Percentiles rank a stretch among this genome's conserved stretches.
Conservation (phyloP, 2,888 invertebrate species). For the Onthophagus sagittarius region DNA sequence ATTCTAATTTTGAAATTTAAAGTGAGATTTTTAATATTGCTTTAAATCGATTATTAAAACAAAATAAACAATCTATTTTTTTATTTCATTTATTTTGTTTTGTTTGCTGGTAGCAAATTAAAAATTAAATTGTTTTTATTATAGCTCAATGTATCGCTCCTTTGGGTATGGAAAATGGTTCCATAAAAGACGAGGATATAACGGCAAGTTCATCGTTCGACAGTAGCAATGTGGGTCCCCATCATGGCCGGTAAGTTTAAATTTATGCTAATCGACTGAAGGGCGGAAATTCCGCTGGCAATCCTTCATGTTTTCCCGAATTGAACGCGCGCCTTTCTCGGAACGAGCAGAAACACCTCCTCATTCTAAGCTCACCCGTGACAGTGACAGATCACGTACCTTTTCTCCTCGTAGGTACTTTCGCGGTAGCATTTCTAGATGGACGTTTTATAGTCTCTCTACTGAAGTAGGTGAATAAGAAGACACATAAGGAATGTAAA, state of each 20-base stretch:
- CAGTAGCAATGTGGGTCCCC: constrained; percentile 80
- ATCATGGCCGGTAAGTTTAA: constrained; percentile 71
- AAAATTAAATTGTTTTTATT: constrained; percentile 38
- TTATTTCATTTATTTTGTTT: neutral
- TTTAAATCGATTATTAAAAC: neutral
- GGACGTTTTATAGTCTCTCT: neutral
- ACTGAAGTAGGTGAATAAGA: neutral
- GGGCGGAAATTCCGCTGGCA: constrained; percentile 27
- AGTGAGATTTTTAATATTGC: neutral
- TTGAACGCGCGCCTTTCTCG: constrained; percentile 32
- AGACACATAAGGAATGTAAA: neutral
- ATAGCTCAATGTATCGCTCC: constrained; percentile 78
- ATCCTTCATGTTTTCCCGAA: constrained; percentile 36
- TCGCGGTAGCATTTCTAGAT: constrained; percentile 10
- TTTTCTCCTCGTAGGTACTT: neutral
- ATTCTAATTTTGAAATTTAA: neutral
- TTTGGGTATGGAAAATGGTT: constrained; percentile 82
- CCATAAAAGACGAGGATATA: constrained; percentile 76
- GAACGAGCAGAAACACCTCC: constrained; percentile 39
- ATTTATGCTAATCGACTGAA: constrained; percentile 40
- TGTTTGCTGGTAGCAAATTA: neutral
- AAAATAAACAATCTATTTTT: neutral
- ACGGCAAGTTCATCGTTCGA: constrained; percentile 84
- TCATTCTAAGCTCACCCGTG: constrained; percentile 36
- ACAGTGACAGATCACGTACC: constrained; percentile 40